Base-by-base conservation (phyloP, 2,113 vertebrate species). In the Dipodomys stephensi region DNA sequence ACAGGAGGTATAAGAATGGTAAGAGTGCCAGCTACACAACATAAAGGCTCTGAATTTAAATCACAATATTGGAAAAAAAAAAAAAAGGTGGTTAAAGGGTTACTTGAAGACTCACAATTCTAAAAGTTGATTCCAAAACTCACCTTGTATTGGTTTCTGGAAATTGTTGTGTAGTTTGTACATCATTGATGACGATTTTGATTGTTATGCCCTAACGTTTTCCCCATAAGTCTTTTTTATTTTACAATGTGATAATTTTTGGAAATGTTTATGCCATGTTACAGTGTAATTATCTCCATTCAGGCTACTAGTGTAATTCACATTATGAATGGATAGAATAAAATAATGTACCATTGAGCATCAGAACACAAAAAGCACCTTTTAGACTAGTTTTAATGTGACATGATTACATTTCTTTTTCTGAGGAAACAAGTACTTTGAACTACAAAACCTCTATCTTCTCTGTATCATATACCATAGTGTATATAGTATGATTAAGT, bases 361-460 rank as follows among this genome's bases (percentile, higher is more conserved):
- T 74, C 28, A 62, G 60, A 60, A 78, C 39, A 74, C 15, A 77
- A 32, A 57, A 49, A 49, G 12, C 19, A 82, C 62, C n/a, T 92
- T 90, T 80, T 68, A 57, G 64, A 71, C 22, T 44, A 64, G 25
- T 73, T 76, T 95, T 72, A 87, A 89, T 15, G 39, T 92, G 30
- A 64, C 1, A 25, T 77, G 10, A 23, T 78, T 67, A 20, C 32
- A 74, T 44, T 30, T 32, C 39, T 39, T 92, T 77, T 91, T 71
- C 87, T 91, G 39, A 83, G 32, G 28, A 60, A 83, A 32, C 28
- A 22, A 25, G 85, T 12, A 18, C 49, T 86, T 95, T 80, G 0
- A 0, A 77, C 13, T 9, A 67, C 6, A 49, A 73, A 68, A n/a
- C 19, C 46, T 6, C 16, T 73, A 18, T 28, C 72, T 68, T 57